Evolutionary conservation across 1,140 invertebrate genomes (phyloP).

Genomic region (Hormaphis cornu): DNA sequence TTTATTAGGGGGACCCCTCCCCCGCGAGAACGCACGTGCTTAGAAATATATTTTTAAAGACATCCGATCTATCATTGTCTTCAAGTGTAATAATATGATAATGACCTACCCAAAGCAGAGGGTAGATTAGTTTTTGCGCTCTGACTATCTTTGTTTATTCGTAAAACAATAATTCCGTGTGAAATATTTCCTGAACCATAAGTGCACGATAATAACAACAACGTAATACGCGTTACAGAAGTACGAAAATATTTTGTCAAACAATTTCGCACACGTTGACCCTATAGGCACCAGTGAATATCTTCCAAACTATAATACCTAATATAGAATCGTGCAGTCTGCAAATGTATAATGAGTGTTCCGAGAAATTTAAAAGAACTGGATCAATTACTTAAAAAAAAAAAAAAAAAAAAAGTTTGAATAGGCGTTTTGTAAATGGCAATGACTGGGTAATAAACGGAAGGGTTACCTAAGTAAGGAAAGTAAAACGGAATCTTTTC

Average conservation of each 20-base stretch:
- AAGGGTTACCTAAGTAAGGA: conserved; percentile 26
- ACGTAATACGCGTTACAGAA: too few relatives aligned
- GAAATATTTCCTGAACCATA: neutral
- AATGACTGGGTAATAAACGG: conserved; percentile 24
- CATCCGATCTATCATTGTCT: too few relatives aligned
- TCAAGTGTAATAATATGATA: too few relatives aligned
- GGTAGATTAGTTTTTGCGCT: too few relatives aligned
- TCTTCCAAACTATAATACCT: conserved; percentile 6
- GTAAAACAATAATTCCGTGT: too few relatives aligned
- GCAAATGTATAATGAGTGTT: conserved; percentile 22
- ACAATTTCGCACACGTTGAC: neutral
- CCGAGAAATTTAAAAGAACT: conserved; percentile 26
- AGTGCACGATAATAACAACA: too few relatives aligned
- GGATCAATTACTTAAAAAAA: conserved; percentile 15
- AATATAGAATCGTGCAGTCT: conserved; percentile 2
- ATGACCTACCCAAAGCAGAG: too few relatives aligned
- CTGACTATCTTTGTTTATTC: too few relatives aligned
- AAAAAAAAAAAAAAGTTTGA: neutral
- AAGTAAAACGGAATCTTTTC: conserved; percentile 26
- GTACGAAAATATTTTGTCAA: neutral
- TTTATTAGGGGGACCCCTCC: too few relatives aligned
- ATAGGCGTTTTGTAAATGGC: conserved; percentile 24
- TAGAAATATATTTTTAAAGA: too few relatives aligned
- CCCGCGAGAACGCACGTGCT: too few relatives aligned
- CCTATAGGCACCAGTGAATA: neutral